Conservation (phyloP, 2,113 vertebrate genomes). For the Colistium nudipinnis region DNA sequence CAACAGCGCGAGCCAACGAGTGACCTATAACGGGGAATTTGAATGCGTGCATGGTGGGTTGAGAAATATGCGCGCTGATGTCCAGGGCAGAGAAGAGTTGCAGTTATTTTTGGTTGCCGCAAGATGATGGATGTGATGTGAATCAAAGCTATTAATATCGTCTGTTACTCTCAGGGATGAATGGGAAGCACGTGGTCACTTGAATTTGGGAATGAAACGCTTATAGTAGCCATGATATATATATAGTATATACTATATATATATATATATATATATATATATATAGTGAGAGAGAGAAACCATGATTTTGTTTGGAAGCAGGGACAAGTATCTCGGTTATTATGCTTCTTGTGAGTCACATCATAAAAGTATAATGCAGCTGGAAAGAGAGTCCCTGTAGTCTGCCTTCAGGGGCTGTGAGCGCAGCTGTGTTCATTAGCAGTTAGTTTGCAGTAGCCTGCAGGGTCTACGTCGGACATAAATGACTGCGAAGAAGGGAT, state of each 20-base stretch:
- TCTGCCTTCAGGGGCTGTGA: conserved; percentile 12
- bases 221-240: not conserved
- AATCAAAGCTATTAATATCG: not conserved
- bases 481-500: not conserved
- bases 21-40: not conserved
- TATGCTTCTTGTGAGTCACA: not conserved
- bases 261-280: no score
- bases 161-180: not conserved
- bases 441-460: not conserved
- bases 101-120: not conserved
- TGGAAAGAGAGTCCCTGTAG: not conserved
- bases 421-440: conserved; percentile 1
- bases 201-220: not conserved
- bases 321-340: not conserved
- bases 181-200: not conserved
- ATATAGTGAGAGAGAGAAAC: no score
- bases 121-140: not conserved
- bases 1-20: accelerated
- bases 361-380: conserved; percentile 2
- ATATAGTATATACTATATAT: no score
- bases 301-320: not conserved
- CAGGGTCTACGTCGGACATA: not conserved
- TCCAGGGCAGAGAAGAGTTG: not conserved
- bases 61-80: not conserved
- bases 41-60: not conserved